Percentiles rank a stretch among this genome's conserved stretches.
Evolutionary conservation across 2,797 vertebrate species (phyloP).

Genomic region (Sebastes variabilis): DNA sequence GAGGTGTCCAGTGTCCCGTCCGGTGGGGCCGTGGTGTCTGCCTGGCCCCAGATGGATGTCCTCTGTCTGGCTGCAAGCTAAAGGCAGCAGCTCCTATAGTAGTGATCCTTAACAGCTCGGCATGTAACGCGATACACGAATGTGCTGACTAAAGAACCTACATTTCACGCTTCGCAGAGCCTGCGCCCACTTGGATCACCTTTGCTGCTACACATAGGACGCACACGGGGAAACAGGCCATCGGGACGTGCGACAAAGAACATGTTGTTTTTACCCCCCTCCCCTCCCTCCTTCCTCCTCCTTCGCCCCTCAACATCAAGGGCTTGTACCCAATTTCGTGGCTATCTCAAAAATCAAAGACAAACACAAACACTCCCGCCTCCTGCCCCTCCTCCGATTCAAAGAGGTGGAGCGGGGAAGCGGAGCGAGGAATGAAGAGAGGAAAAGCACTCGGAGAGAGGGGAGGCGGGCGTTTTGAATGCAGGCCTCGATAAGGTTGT

Average conservation of each 20-base stretch:
- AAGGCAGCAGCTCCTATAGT: constrained; percentile 64
- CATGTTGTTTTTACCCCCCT: constrained; percentile 64
- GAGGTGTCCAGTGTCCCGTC: constrained; percentile 70
- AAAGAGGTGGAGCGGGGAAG: constrained; percentile 43
- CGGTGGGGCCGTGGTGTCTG: constrained; percentile 76
- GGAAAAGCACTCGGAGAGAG: constrained; percentile 63
- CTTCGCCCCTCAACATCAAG: constrained; percentile 80
- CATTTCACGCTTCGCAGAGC: constrained; percentile 77
- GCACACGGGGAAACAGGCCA: constrained; percentile 22
- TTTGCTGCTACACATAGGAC: constrained; percentile 38
- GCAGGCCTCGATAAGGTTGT: constrained; percentile 70
- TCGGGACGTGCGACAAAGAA: constrained; percentile 54
- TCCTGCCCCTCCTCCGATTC: constrained; percentile 62
- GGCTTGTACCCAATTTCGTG: constrained; percentile 83
- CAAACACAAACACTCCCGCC: constrained; percentile 83
- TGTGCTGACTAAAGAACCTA: constrained; percentile 71
- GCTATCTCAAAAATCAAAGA: constrained; percentile 86
- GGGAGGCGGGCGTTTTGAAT: constrained; percentile 66
- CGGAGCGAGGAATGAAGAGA: constrained; percentile 54
- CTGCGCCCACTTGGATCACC: constrained; percentile 70
- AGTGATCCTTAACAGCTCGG: constrained; percentile 75
- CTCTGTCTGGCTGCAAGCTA: constrained; percentile 70
- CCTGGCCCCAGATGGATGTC: constrained; percentile 75
- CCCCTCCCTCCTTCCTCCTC: constrained; percentile 24
- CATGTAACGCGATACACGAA: constrained; percentile 78